Base-by-base conservation (phyloP, 2,797 vertebrate genomes). In the Steatocranus sp. region DNA sequence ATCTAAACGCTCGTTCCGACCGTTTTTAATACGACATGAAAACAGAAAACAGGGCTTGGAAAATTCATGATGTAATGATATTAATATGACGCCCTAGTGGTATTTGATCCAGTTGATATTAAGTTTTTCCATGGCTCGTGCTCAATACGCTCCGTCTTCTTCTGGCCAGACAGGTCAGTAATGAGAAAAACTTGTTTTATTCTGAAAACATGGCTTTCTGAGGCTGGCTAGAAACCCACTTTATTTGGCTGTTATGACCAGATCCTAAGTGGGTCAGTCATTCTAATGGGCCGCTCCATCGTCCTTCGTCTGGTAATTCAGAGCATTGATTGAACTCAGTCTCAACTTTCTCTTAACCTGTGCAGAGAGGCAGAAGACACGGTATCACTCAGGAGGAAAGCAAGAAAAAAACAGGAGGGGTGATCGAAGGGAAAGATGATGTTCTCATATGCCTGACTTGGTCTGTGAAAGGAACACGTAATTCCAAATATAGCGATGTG, bases 281-380 rank as follows among this genome's bases (percentile, higher is more conserved):
- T 84, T 74, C 85, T 87, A 87, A 93, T 90, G 89, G 89, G 76
- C 83, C 6, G 79, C 89, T 84, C 80, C 79, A 66, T 77, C 86
- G 89, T 92, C 90, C 85, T 90, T 89, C 78, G 74, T 92, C 91
- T 91, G 89, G 88, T 93, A 86, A 93, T 94, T 93, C 81, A 11
- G 80, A 81, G 51, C 92, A 95, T 95, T 93, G 94, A 96, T 94
- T 95, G 92, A 96, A 95, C 94, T 93, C 87, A 1, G 76, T 25
- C 90, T 96, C 94, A 93, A 93, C 94, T 95, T 92, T 91, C 80
- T 11, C 81, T 87, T 94, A 93, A 94, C 91, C 89, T 93, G 94
- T 85, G 90, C 94, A 92, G 78, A 66, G 90, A 89, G 76, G 93
- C 93, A 94, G 94, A 94, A 94, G 89, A 89, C 91, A 92, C 89